A percentile compares a stretch with the other conserved stretches of the same genome.
Conservation (phyloP, 2,113 vertebrate species). For the Passer montanus region DNA sequence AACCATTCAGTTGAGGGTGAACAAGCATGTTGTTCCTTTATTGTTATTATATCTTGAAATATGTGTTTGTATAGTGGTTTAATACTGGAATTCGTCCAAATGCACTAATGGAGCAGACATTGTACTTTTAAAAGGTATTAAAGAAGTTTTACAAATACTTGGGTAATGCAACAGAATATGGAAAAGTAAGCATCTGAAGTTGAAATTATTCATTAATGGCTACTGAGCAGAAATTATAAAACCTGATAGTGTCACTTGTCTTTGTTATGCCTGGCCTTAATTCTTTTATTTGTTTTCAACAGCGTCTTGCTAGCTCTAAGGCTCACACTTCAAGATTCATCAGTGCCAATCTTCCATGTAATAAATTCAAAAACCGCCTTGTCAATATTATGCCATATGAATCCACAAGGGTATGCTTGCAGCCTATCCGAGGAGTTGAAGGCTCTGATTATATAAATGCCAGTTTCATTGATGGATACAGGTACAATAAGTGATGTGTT, state of each 20-base stretch:
- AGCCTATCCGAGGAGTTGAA: conserved; percentile 97
- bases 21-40: background rate
- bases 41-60: background rate
- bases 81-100: background rate
- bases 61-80: background rate
- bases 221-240: background rate
- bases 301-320: conserved; percentile 98
- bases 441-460: conserved; percentile 99
- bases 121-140: background rate
- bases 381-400: conserved; percentile 99
- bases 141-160: background rate
- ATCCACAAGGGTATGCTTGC: conserved; percentile 95
- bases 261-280: background rate
- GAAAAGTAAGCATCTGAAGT: background rate
- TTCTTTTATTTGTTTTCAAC: conserved; percentile 13
- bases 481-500: conserved; percentile 72
- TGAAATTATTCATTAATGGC: background rate
- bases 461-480: conserved; percentile 99
- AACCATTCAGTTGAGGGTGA: background rate
- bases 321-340: conserved; percentile 99
- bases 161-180: background rate
- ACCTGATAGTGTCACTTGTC: background rate
- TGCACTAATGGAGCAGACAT: background rate
- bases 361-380: conserved; percentile 99
- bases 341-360: conserved; percentile 99